Evolutionary conservation across 1,140 invertebrate genomes (phyloP).

Genomic region (Macrobrachium rosenbergii): DNA sequence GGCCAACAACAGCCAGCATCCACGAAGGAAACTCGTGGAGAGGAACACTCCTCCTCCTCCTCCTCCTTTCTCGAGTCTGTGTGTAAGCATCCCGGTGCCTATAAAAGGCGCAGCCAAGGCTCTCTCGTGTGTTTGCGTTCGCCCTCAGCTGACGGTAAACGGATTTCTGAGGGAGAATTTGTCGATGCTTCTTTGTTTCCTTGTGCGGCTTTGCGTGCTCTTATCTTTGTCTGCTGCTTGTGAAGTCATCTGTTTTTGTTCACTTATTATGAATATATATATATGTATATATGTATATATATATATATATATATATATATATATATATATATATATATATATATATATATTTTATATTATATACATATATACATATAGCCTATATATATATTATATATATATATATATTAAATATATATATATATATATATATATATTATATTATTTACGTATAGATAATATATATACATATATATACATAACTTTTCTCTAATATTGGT

Average conservation of each 20-base stretch:
- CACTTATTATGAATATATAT: background rate
- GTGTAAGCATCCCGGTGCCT: background rate
- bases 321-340: background rate
- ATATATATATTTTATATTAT: slow-evolving; percentile 2
- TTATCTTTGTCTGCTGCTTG: too few species aligned
- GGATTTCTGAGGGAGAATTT: too few species aligned
- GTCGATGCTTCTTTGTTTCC: too few species aligned
- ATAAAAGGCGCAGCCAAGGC: too few species aligned
- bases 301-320: slow-evolving; percentile 12
- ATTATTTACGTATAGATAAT: background rate
- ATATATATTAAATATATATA: slow-evolving; percentile 19
- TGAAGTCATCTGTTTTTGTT: background rate
- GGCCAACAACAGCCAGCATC: too few species aligned
- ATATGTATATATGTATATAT: slow-evolving; percentile 6
- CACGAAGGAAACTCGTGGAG: too few species aligned
- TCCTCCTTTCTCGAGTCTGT: background rate
- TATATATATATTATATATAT: slow-evolving; percentile 19
- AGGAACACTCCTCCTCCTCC: too few species aligned
- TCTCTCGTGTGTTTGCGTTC: too few species aligned
- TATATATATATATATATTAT: slow-evolving; percentile 12
- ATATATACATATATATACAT: slow-evolving; percentile 5
- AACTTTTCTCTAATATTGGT: background rate
- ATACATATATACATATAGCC: background rate
- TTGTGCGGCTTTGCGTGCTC: too few species aligned
- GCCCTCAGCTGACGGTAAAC: too few species aligned